Conservation (phyloP, 1,140 invertebrate species). For the Tetragonula clypearis region DNA sequence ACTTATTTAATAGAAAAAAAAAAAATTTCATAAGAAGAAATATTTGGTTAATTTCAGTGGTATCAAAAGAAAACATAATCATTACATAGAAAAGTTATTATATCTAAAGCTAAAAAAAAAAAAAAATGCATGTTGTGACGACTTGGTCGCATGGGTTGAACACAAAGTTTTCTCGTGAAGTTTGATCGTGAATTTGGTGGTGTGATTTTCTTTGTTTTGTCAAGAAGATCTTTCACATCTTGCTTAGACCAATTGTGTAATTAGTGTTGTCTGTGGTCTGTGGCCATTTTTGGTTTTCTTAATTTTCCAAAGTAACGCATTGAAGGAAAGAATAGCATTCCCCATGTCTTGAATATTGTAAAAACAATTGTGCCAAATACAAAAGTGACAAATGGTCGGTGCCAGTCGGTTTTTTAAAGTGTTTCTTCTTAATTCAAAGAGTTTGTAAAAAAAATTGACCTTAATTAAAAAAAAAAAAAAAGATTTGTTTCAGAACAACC, state of each 20-base stretch:
- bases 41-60: conserved; percentile 32
- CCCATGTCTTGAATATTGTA: background rate
- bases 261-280: conserved; percentile 61
- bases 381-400: conserved; percentile 42
- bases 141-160: conserved; percentile 29
- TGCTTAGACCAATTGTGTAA: conserved; percentile 47
- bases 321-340: conserved; percentile 23
- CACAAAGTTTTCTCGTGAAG: conserved; percentile 54
- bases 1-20: conserved; percentile 23
- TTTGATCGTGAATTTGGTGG: conserved; percentile 62
- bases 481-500: conserved; percentile 43
- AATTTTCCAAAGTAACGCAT: conserved; percentile 25
- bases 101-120: background rate
- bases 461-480: conserved; percentile 18
- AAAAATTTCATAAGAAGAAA: conserved; percentile 24
- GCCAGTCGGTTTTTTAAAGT: conserved; percentile 17
- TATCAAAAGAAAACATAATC: conserved; percentile 24
- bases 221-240: conserved; percentile 34
- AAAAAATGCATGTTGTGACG: conserved; percentile 37
- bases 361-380: conserved; percentile 40
- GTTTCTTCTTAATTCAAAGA: conserved; percentile 19
- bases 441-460: conserved; percentile 11
- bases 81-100: conserved; percentile 32
- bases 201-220: conserved; percentile 54
- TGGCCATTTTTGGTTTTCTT: conserved; percentile 37